phyloP scores from a whole-genome alignment of 2,797 vertebrate genomes.

The Mergus octosetaceus region DNA sequence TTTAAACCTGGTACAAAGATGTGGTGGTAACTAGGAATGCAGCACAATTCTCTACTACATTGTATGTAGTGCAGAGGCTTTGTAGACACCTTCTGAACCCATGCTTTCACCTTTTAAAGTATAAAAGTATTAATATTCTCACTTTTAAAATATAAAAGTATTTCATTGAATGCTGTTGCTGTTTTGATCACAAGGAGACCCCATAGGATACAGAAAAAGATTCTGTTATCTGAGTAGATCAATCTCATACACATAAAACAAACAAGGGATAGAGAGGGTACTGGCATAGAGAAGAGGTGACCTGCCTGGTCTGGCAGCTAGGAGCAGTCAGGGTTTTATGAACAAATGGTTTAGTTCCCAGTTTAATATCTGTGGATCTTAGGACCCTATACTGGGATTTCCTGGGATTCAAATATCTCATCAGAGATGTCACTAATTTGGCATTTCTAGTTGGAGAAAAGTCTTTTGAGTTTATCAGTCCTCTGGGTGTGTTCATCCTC shows the following conservation, averaged over 20 bases:
- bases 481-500: background rate
- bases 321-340: rapidly evolving
- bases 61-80: background rate
- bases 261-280: background rate
- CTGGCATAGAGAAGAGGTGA: background rate
- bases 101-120: background rate
- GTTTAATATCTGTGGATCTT: background rate
- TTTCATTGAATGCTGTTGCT: background rate
- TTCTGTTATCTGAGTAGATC: background rate
- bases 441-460: background rate
- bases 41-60: rapidly evolving
- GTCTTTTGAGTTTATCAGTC: background rate
- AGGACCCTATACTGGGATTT: background rate
- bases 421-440: background rate
- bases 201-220: background rate
- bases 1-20: background rate
- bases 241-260: background rate
- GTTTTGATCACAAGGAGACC: background rate
- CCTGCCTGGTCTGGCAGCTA: too few relatives aligned
- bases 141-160: too few relatives aligned
- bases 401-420: background rate
- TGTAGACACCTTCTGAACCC: background rate
- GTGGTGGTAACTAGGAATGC: background rate
- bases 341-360: background rate
- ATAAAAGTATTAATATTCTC: too few relatives aligned